Conservation (phyloP, 2,888 invertebrate genomes). For the Stenolophus ochropezus region DNA sequence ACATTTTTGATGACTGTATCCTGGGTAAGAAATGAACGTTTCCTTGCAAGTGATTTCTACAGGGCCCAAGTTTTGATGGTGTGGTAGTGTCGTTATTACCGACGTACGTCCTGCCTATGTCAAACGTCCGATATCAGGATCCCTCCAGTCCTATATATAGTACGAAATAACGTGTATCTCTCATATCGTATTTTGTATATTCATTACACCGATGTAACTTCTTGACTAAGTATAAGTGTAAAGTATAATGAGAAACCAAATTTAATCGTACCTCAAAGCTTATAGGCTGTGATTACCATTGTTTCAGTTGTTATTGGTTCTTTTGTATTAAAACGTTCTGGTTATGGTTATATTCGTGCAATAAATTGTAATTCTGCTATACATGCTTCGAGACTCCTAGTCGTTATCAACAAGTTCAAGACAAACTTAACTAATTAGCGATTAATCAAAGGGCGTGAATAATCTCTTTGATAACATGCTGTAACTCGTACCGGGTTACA, state of each 20-base stretch:
- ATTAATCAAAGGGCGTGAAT: slow-evolving; percentile 48
- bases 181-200: slow-evolving; percentile 62
- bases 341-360: slow-evolving; percentile 53
- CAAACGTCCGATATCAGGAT: slow-evolving; percentile 74
- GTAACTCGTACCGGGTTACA: background rate
- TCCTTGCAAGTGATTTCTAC: background rate
- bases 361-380: slow-evolving; percentile 57
- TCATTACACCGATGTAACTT: slow-evolving; percentile 44
- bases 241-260: slow-evolving; percentile 48
- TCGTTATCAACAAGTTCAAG: slow-evolving; percentile 44
- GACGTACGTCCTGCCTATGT: slow-evolving; percentile 61
- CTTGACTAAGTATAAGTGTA: slow-evolving; percentile 53
- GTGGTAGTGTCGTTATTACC: slow-evolving; percentile 59
- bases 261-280: slow-evolving; percentile 60
- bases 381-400: slow-evolving; percentile 57
- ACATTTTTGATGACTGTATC: too few species aligned
- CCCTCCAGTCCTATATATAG: slow-evolving; percentile 72
- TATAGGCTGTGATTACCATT: slow-evolving; percentile 60
- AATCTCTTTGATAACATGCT: slow-evolving; percentile 33
- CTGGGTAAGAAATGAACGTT: background rate
- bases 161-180: slow-evolving; percentile 59
- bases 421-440: slow-evolving; percentile 48
- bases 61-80: slow-evolving; percentile 45
- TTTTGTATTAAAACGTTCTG: slow-evolving; percentile 46
- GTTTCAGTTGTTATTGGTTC: slow-evolving; percentile 47